phyloP scores from a whole-genome alignment of 2,113 vertebrate genomes.

The Mixornis gularis region DNA sequence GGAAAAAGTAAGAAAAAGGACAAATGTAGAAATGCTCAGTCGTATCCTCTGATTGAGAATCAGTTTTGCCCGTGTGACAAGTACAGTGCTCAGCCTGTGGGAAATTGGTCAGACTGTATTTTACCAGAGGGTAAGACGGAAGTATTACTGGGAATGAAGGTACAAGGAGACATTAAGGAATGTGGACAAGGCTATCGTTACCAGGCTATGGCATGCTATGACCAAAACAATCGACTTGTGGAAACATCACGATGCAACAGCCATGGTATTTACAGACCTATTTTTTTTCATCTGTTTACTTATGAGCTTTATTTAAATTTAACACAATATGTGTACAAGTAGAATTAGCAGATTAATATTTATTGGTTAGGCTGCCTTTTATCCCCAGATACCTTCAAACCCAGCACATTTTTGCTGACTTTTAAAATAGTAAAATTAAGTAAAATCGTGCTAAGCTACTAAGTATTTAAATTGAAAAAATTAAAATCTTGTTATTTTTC shows the following conservation, averaged over 20 bases:
- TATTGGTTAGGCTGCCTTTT: neutral
- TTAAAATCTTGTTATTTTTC: neutral
- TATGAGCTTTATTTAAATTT: neutral
- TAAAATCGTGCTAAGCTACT: neutral
- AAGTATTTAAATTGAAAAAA: neutral
- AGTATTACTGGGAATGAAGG: slow-evolving; percentile 75
- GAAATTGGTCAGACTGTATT: slow-evolving; percentile 97
- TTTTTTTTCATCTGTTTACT: neutral
- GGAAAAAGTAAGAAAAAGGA: slow-evolving; percentile 97
- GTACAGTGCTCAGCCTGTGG: slow-evolving; percentile 92
- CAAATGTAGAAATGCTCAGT: slow-evolving; percentile 91
- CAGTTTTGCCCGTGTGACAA: slow-evolving; percentile 97
- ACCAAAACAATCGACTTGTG: slow-evolving; percentile 90
- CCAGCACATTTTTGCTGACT: neutral
- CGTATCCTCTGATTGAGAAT: slow-evolving; percentile 91
- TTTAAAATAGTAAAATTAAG: neutral
- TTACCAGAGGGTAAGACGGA: slow-evolving; percentile 84
- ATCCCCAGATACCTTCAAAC: neutral
- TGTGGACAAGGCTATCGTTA: slow-evolving; percentile 96
- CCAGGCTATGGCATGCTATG: slow-evolving; percentile 96
- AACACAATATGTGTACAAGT: neutral
- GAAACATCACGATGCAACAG: slow-evolving; percentile 94
- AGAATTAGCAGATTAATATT: neutral
- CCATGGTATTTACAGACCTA: slow-evolving; percentile 75
- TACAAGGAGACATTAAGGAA: slow-evolving; percentile 85